Evolutionary conservation across 2,888 invertebrate genomes (phyloP).

Genomic region (Lycaena phlaeas): DNA sequence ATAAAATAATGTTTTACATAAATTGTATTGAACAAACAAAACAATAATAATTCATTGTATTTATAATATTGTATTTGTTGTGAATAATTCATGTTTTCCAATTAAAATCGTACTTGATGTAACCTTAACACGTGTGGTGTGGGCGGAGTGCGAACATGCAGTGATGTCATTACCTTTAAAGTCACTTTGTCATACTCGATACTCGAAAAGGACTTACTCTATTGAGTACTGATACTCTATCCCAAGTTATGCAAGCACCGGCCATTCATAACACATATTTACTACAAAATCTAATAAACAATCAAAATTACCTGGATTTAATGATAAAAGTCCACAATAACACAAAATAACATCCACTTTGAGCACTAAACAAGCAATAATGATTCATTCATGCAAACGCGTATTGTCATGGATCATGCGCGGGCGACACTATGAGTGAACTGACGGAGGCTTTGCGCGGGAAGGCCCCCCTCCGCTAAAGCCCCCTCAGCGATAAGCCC

Average conservation of each 20-base stretch:
- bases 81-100: no score
- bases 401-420: slow-evolving; percentile 39
- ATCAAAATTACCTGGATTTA: no score
- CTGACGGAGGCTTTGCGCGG: slow-evolving; percentile 49
- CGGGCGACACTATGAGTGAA: slow-evolving; percentile 39
- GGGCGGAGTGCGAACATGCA: slow-evolving; percentile 54
- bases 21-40: no score
- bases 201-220: slow-evolving; percentile 25
- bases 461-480: slow-evolving; percentile 29
- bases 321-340: not conserved
- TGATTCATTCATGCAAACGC: slow-evolving; percentile 17
- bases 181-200: slow-evolving; percentile 39
- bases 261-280: slow-evolving; percentile 51
- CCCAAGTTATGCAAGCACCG: slow-evolving; percentile 49
- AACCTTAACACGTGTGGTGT: slow-evolving; percentile 52
- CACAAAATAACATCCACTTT: slow-evolving; percentile 20
- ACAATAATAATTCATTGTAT: no score
- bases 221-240: slow-evolving; percentile 41
- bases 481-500: slow-evolving; percentile 40
- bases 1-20: no score
- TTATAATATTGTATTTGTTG: no score
- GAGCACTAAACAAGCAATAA: slow-evolving; percentile 20
- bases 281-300: no score
- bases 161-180: slow-evolving; percentile 60
- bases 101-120: no score